Evolutionary conservation across 2,797 vertebrate species (phyloP).

Genomic region (Anableps anableps): DNA sequence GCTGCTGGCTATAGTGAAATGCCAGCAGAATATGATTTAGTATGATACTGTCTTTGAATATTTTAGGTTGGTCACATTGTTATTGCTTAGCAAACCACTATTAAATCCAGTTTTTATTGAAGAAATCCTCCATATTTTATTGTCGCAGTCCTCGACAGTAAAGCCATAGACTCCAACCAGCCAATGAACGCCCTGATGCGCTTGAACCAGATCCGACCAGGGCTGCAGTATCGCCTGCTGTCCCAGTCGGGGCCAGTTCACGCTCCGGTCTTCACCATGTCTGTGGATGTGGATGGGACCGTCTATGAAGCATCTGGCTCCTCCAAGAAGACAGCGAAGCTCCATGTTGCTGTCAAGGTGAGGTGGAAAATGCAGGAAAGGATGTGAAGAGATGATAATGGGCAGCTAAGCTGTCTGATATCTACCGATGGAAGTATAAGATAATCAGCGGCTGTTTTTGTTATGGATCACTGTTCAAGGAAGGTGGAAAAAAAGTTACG

Average conservation of each 20-base stretch:
- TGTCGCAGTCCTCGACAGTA: constrained; percentile 92
- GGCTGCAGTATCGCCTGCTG: constrained; percentile 97
- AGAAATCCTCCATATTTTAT: constrained; percentile 9
- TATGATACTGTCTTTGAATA: constrained; percentile 19
- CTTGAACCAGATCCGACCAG: constrained; percentile 98
- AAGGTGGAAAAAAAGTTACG: not conserved
- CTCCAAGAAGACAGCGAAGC: constrained; percentile 99
- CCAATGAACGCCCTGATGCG: constrained; percentile 99
- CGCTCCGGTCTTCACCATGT: constrained; percentile 99
- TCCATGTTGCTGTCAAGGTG: constrained; percentile 98
- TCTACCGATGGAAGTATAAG: not conserved
- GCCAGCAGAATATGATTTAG: constrained; percentile 40
- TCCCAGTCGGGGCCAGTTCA: constrained; percentile 99
- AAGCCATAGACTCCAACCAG: constrained; percentile 97
- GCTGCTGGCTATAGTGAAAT: constrained; percentile 27
- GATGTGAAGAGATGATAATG: not conserved
- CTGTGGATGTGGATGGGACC: constrained; percentile 95
- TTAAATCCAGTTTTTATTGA: constrained; percentile 23
- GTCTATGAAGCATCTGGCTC: constrained; percentile 96
- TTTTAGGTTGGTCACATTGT: constrained; percentile 30
- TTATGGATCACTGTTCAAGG: not conserved
- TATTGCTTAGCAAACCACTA: constrained; percentile 19
- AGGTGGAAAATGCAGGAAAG: not conserved
- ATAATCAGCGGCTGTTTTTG: not conserved
- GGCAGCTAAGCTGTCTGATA: not conserved